Evolutionary conservation across 30 jellyfish, hydroid and myxozoan genomes (phyloP).

Genomic region (Hydra vulgaris): DNA sequence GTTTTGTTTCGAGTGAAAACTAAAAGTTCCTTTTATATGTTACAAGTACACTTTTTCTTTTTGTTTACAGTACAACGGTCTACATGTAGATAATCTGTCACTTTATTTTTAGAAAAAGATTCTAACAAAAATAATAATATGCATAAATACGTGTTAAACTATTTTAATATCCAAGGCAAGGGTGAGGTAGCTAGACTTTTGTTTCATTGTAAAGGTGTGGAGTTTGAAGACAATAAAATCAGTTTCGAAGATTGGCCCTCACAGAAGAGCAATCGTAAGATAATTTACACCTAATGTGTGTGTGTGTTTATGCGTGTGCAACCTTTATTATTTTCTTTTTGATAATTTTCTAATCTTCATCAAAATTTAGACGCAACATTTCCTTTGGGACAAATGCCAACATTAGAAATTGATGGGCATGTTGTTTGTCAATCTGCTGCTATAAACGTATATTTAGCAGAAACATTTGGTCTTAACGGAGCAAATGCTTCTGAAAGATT

Average conservation of each 20-base stretch:
- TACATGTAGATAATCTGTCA: no score
- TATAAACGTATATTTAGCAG: not conserved
- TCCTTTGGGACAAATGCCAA: conserved; percentile 2
- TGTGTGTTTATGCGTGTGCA: no score
- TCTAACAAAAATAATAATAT: no score
- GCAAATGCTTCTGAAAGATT: not conserved
- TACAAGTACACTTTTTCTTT: no score
- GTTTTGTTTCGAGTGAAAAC: no score
- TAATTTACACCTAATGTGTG: no score
- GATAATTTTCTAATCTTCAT: no score
- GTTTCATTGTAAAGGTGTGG: conserved; percentile 38
- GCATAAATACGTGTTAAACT: conserved; percentile 24
- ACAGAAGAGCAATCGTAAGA: conserved; percentile 22
- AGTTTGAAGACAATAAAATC: conserved; percentile 21
- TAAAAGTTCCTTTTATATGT: no score
- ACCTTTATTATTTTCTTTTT: no score
- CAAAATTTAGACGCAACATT: conserved; percentile 1
- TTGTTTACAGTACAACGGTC: no score
- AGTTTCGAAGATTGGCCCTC: conserved; percentile 20
- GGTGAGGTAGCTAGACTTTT: conserved; percentile 31
- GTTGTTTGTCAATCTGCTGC: not conserved
- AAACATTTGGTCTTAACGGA: not conserved
- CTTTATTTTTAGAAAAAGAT: no score
- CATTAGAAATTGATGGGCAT: not conserved
- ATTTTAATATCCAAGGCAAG: conserved; percentile 26